phyloP scores from a whole-genome alignment of 2,113 vertebrate genomes.

The Beaufortia kweichowensis region DNA sequence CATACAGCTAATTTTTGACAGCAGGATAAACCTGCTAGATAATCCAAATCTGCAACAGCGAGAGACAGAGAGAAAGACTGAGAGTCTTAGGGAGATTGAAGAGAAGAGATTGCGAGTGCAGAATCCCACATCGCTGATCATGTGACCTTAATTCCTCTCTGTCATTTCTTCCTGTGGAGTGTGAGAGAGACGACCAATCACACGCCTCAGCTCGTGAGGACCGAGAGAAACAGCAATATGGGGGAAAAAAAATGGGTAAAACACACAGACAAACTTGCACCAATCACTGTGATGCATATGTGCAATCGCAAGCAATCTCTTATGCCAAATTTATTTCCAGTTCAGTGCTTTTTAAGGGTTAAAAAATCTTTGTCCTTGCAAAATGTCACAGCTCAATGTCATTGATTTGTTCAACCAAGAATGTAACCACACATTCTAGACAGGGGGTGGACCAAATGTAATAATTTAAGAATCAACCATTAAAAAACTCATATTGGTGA shows the following conservation, averaged over 20 bases:
- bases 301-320: neutral
- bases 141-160: conserved; percentile 53
- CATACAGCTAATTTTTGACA: conserved; percentile 45
- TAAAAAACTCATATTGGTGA: neutral
- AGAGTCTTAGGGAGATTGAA: conserved; percentile 24
- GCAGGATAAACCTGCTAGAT: conserved; percentile 31
- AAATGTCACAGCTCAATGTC: conserved; percentile 8
- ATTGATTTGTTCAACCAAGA: conserved; percentile 4
- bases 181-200: conserved; percentile 64
- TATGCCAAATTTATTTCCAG: neutral
- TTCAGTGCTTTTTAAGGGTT: neutral
- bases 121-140: conserved; percentile 58
- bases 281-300: neutral
- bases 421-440: neutral
- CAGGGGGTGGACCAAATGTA: neutral
- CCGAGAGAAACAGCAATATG: conserved; percentile 35
- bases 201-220: conserved; percentile 51
- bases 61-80: neutral
- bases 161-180: conserved; percentile 54
- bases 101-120: conserved; percentile 50
- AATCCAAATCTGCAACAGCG: conserved; percentile 25
- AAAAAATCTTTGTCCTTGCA: conserved; percentile 12
- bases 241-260: conserved; percentile 27
- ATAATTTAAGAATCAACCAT: neutral
- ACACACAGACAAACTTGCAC: conserved; percentile 12